Conservation (phyloP, 2,888 invertebrate genomes). For the Patella depressa region DNA sequence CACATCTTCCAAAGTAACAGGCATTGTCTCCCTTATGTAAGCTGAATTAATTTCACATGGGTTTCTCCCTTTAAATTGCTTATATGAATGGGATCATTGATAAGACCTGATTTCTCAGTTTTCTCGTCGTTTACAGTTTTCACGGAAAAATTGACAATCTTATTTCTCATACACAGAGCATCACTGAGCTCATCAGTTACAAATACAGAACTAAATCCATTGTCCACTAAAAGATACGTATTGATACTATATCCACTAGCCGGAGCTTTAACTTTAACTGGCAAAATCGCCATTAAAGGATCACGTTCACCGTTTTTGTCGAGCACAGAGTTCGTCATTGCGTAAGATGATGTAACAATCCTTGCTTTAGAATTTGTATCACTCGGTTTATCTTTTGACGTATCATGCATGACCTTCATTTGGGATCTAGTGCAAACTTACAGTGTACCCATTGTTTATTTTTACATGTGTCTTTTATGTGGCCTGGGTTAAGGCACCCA, state of each 20-base stretch:
- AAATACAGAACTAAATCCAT: not conserved
- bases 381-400: no score
- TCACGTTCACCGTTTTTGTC: not conserved
- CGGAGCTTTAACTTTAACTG: not conserved
- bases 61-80: conserved; percentile 1
- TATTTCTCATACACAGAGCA: not conserved
- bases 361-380: no score
- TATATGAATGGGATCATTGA: not conserved
- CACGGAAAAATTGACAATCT: not conserved
- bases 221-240: no score
- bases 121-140: not conserved
- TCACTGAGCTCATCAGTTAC: not conserved
- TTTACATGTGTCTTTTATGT: not conserved
- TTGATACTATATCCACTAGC: not conserved
- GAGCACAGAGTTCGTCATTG: no score
- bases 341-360: no score
- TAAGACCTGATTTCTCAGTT: not conserved
- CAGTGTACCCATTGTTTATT: not conserved
- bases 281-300: not conserved
- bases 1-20: not conserved
- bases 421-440: no score
- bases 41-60: not conserved
- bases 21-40: not conserved
- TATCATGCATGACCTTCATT: no score
- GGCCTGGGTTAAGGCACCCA: not conserved